phyloP scores from a whole-genome alignment of 2,888 invertebrate species.

The Diarsia mendica region DNA sequence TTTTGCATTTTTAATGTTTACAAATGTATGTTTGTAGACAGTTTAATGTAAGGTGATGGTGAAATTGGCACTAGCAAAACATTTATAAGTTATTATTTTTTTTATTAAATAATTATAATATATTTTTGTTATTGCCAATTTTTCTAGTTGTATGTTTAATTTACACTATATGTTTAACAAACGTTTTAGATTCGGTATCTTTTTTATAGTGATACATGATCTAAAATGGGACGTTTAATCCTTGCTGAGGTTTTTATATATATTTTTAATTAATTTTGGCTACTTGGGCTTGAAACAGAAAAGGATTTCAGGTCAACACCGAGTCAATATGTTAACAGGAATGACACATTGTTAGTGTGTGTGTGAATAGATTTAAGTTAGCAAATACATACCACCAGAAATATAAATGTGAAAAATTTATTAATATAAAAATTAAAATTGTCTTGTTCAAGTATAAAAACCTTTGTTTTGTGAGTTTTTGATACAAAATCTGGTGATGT shows the following conservation, averaged over 20 bases:
- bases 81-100: background rate
- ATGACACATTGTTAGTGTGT: slow-evolving; percentile 85
- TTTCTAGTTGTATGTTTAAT: slow-evolving; percentile 79
- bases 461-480: background rate
- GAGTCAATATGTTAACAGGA: slow-evolving; percentile 78
- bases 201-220: slow-evolving; percentile 51
- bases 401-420: background rate
- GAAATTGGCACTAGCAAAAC: slow-evolving; percentile 71
- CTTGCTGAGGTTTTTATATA: slow-evolving; percentile 24
- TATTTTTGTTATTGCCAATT: slow-evolving; percentile 68
- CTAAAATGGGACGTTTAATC: slow-evolving; percentile 64
- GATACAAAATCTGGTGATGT: slow-evolving; percentile 60
- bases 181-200: slow-evolving; percentile 72
- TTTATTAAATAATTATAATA: background rate
- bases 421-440: background rate
- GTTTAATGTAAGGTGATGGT: slow-evolving; percentile 82
- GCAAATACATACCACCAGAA: slow-evolving; percentile 69
- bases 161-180: slow-evolving; percentile 78
- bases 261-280: background rate
- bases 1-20: slow-evolving; percentile 65
- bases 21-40: slow-evolving; percentile 73
- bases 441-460: background rate
- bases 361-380: slow-evolving; percentile 81
- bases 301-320: slow-evolving; percentile 62
- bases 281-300: slow-evolving; percentile 7